Base-by-base conservation (phyloP, 92 coral and sea anemone genomes). In the Virgularia gustaviana region DNA sequence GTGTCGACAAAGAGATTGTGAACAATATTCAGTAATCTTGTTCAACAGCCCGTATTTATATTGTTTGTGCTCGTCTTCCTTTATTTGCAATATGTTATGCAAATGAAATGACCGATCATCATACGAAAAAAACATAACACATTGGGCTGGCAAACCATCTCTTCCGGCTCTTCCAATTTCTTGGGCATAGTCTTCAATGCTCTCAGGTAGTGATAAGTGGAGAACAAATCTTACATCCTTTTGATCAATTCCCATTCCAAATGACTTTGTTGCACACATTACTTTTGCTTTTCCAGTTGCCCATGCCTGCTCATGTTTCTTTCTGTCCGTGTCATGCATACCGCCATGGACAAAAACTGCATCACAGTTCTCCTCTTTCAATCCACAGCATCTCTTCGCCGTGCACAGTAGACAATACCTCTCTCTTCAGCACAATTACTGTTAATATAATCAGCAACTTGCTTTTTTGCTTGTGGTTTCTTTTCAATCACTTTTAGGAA, bases 191-290 rank as follows among this genome's bases (percentile, higher is more conserved):
- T 92, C 96, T 64, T 90, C 96, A 23, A 90, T 79, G 15, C 95
- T 88, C 74, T 90, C 85, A 36, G 96, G 96, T 87, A 90, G 82
- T 13, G 94, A 88, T 63, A 75, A 86, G 43, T 88, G 96, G 36
- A 90, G 82, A 7, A 90, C 95, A 59, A 81, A 90, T 28, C 96
- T 78, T 1, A 90, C 96, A 36, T 86, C 83, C 16, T 88, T 88
- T 65, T 88, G 87, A 49, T 90, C 96, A 31, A 90, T 90, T 4
- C 96, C 96, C 96, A 90, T 90, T 4, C 97, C 97, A 70, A 90
- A 90, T 6, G 97, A 92, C 61, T 88, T 88, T 19, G 97, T 90
- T 5, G 97, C 97, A 82, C 97, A 90, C 22, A 90, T 89, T 45
- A 90, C 97, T 89, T 90, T 44, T 8, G 76, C 76, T 23, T 71